Evolutionary conservation across 1,140 invertebrate species (phyloP).

Genomic region (Neotoxoptera formosana): DNA sequence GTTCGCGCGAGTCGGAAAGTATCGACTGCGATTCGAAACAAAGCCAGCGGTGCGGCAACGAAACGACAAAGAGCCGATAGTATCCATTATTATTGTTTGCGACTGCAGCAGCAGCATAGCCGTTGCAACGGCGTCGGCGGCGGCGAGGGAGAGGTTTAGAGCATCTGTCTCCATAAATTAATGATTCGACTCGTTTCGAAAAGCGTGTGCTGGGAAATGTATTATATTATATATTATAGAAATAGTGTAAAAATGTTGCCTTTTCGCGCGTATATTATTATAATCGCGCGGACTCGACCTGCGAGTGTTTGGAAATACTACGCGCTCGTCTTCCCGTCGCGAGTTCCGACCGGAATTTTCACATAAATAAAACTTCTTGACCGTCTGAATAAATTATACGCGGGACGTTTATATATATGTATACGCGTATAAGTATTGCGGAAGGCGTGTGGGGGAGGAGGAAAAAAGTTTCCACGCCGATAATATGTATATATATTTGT

Average conservation of each 20-base stretch:
- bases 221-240: background rate
- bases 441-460: background rate
- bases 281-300: background rate
- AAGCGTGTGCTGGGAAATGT: background rate
- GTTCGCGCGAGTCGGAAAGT: conserved; percentile 19
- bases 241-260: background rate
- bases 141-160: background rate
- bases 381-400: conserved; percentile 46
- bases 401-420: background rate
- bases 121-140: background rate
- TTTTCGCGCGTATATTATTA: too few relatives aligned
- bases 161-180: conserved; percentile 43
- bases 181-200: conserved; percentile 13
- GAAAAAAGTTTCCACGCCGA: conserved; percentile 2
- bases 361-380: conserved; percentile 50
- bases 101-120: background rate
- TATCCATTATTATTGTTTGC: conserved; percentile 34
- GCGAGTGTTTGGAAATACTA: background rate
- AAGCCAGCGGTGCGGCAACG: background rate
- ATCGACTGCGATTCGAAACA: conserved; percentile 39
- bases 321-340: conserved; percentile 2
- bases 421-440: background rate
- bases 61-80: conserved; percentile 7
- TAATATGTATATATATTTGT: background rate
- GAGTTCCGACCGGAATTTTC: conserved; percentile 14